phyloP scores from a whole-genome alignment of 1,140 invertebrate genomes.

The Steinernema feltiae region DNA sequence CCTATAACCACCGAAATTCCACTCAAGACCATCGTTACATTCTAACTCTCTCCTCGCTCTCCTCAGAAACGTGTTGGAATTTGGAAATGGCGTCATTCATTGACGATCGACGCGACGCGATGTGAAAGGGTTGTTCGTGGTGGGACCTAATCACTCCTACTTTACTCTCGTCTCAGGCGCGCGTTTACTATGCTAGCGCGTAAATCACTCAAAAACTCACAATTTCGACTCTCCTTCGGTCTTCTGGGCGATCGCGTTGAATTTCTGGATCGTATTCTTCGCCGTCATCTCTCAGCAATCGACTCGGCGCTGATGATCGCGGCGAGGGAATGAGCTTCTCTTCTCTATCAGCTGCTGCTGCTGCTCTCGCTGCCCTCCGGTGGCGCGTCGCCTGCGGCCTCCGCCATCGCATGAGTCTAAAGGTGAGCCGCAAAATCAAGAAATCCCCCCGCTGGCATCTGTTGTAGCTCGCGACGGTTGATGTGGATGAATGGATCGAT shows the following conservation, averaged over 20 bases:
- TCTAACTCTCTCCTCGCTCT: too few relatives aligned
- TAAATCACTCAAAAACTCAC: neutral
- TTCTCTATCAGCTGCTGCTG: neutral
- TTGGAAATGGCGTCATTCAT: neutral
- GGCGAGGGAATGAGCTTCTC: neutral
- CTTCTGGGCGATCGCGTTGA: slow-evolving; percentile 27
- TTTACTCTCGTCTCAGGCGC: neutral
- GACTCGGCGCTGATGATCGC: neutral
- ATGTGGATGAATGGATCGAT: neutral
- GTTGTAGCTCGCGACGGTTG: too few relatives aligned
- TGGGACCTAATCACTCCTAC: too few relatives aligned
- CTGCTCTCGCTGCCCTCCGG: neutral
- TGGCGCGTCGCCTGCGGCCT: neutral
- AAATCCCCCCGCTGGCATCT: neutral
- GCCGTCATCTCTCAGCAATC: slow-evolving; percentile 23
- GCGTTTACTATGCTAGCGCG: neutral
- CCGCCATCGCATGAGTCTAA: slow-evolving; percentile 8
- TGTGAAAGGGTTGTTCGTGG: neutral
- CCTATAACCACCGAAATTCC: too few relatives aligned
- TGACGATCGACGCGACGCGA: neutral
- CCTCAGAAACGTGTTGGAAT: too few relatives aligned
- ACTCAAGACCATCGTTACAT: too few relatives aligned
- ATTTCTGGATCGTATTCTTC: slow-evolving; percentile 29
- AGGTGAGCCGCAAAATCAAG: neutral
- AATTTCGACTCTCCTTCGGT: slow-evolving; percentile 19